phyloP scores from a whole-genome alignment of 2,113 vertebrate species.

The Nicator chloris region DNA sequence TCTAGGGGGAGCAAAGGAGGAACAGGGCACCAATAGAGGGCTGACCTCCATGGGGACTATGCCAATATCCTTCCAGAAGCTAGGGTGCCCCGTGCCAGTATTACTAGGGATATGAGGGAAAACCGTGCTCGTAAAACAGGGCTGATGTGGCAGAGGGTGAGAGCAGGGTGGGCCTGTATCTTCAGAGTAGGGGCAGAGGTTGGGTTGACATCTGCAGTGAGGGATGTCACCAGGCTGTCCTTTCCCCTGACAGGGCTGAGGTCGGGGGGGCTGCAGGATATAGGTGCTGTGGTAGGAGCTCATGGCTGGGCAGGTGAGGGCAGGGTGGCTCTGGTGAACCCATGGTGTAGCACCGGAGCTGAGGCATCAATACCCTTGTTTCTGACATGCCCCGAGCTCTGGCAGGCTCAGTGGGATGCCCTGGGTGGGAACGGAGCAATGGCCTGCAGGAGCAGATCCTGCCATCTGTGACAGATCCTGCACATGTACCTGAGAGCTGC shows the following conservation, averaged over 20 bases:
- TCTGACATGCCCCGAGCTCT: fast-evolving
- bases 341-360: no score
- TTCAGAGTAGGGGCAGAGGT: background rate
- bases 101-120: background rate
- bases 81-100: background rate
- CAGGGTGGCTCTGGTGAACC: fast-evolving
- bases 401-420: background rate
- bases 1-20: background rate
- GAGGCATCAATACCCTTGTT: background rate
- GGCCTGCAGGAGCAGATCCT: background rate
- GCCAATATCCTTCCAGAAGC: background rate
- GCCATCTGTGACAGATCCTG: background rate
- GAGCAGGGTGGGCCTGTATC: background rate
- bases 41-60: background rate
- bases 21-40: no score
- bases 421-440: background rate
- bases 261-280: fast-evolving
- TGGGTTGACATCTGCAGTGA: background rate
- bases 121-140: fast-evolving
- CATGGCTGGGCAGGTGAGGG: background rate
- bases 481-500: fast-evolving
- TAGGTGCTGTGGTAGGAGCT: background rate
- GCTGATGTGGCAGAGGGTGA: background rate
- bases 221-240: background rate
- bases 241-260: background rate